Conservation (phyloP, 2,797 vertebrate genomes). For the Falco berigora region DNA sequence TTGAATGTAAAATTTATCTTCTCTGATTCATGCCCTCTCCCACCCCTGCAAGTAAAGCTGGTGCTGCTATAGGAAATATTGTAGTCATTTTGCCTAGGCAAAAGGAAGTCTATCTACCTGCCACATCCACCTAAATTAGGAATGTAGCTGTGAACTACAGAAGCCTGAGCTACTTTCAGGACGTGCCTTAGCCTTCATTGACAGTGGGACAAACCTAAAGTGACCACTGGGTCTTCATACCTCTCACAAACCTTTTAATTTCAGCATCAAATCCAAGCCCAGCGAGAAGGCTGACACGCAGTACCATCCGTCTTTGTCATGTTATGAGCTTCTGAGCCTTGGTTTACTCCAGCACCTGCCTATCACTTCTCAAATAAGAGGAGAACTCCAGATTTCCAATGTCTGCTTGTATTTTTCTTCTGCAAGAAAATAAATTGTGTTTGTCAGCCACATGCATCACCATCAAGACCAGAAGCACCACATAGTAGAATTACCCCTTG, state of each 20-base stretch:
- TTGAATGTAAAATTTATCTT: constrained; percentile 30
- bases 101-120: not conserved
- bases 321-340: not conserved
- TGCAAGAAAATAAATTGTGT: not conserved
- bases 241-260: not conserved
- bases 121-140: not conserved
- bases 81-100: not conserved
- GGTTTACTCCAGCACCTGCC: not conserved
- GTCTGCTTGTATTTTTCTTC: not conserved
- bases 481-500: not conserved
- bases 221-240: not conserved
- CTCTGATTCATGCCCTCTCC: constrained; percentile 26
- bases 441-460: not conserved
- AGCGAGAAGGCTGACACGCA: not conserved
- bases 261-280: not conserved
- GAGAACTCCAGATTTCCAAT: not conserved
- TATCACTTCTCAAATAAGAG: not conserved
- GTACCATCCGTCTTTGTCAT: not conserved
- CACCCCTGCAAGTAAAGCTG: not conserved
- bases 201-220: not conserved
- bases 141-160: not conserved
- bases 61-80: not conserved
- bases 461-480: not conserved
- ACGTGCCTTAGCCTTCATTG: not conserved
- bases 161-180: not conserved